Base-by-base conservation (phyloP, 2,888 invertebrate genomes). In the Dryomyza anilis region DNA sequence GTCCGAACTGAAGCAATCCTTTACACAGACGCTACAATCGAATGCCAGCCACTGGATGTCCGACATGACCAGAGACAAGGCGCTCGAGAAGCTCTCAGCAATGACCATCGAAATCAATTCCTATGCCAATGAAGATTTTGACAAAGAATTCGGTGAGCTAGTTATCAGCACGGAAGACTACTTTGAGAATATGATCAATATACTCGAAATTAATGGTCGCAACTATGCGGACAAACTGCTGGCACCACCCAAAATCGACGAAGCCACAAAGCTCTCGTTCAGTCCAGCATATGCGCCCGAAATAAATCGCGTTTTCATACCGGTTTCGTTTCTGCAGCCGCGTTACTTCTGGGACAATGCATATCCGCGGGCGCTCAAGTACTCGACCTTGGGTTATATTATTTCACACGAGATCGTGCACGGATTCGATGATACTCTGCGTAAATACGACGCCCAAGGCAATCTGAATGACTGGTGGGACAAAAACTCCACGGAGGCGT, bases 401-500 rank as follows among this genome's bases (percentile, higher is more conserved):
- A 70, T 81, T 3, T 79, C 76, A 12, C 82, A 80, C 36, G 79
- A 81, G 65, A 71, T 81, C 63, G 73, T 75, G 0, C 80, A 81
- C 53, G 81, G 76, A 8, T 81, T 81, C 30, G 81, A 80, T 63
- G 77, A 77, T 19, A 66, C 69, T 2, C 69, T 71, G 3, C 75
- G 80, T 7, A 72, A 74, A 30, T 78, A 72, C 30, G 79, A 81
- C 66, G 73, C 71, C 1, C 70, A 71, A 5, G 78, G 80, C 0
- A 77, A 77, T 50, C 65, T 77, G 2, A 74, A 74, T 0, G 73
- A 78, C 27, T 79, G 76, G 76, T 81, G 80, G 80, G 72, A 76
- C 64, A 67, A 62, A 1, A 72, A 72, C 33, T 73, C 79, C 19
- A 74, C 73, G 1, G n/a, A 63, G 3, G 67, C 69, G 12, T 80